Conservation (phyloP, 1,140 invertebrate genomes). For the Himalopsyche phryganea region DNA sequence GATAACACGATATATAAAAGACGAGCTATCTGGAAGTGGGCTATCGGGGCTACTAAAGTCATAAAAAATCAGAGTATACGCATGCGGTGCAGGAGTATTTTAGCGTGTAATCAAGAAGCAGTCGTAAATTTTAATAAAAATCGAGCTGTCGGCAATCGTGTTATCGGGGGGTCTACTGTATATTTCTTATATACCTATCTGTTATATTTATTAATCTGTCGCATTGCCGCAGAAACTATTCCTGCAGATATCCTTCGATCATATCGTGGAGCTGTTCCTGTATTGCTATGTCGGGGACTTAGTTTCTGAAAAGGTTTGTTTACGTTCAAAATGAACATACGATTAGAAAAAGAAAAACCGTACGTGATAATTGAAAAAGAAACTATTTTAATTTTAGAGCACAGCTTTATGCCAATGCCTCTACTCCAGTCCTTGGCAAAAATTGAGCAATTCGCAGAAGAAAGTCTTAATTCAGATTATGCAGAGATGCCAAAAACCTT, state of each 20-base stretch:
- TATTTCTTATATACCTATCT: no score
- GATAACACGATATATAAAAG: no score
- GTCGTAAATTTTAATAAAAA: no score
- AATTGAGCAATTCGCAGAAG: slow-evolving; percentile 10
- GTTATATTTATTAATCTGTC: no score
- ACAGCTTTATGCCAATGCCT: slow-evolving; percentile 8
- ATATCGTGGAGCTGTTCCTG: slow-evolving; percentile 28
- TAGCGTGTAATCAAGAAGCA: no score
- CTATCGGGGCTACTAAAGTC: no score
- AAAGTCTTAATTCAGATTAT: slow-evolving; percentile 27
- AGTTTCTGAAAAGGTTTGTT: slow-evolving; percentile 27
- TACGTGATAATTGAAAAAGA: no score
- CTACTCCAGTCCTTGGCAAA: slow-evolving; percentile 21
- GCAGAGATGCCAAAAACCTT: slow-evolving; percentile 29
- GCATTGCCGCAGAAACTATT: slow-evolving; percentile 33
- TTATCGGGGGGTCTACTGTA: no score
- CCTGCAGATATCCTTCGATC: slow-evolving; percentile 29
- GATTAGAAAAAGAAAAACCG: background rate
- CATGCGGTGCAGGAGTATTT: no score
- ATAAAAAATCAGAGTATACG: background rate
- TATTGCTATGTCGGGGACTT: slow-evolving; percentile 32
- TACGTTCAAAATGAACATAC: background rate
- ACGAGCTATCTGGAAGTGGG: no score
- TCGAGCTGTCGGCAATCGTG: no score
- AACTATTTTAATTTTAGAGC: no score